Conservation (phyloP, 2,888 invertebrate species). For the Petrophora chlorosata region DNA sequence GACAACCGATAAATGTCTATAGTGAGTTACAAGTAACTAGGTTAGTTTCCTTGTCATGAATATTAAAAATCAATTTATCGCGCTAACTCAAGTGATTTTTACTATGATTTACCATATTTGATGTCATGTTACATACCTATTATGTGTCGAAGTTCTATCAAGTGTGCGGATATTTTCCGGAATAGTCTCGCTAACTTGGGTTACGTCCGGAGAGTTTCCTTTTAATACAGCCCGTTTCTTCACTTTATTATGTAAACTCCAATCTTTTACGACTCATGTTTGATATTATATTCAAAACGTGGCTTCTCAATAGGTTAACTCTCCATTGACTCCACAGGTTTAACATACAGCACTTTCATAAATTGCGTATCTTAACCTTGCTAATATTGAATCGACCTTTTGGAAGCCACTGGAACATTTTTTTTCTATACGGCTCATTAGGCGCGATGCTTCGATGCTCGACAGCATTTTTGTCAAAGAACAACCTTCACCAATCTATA, state of each 20-base stretch:
- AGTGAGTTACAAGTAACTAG: too few relatives aligned
- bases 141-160: too few relatives aligned
- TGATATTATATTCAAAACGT: neutral
- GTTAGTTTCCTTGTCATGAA: too few relatives aligned
- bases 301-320: slow-evolving; percentile 7
- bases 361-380: slow-evolving; percentile 31
- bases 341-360: slow-evolving; percentile 23
- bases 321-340: slow-evolving; percentile 20
- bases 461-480: slow-evolving; percentile 55
- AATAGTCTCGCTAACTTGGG: too few relatives aligned
- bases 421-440: slow-evolving; percentile 53
- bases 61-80: too few relatives aligned
- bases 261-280: neutral
- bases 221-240: neutral
- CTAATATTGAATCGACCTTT: slow-evolving; percentile 52
- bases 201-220: too few relatives aligned
- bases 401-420: slow-evolving; percentile 40
- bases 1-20: too few relatives aligned
- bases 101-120: too few relatives aligned
- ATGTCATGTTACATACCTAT: too few relatives aligned
- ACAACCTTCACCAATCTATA: slow-evolving; percentile 26
- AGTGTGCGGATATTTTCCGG: too few relatives aligned
- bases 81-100: too few relatives aligned
- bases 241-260: neutral
- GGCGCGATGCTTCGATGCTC: slow-evolving; percentile 47